Percentiles rank a stretch among this genome's conserved stretches.
Conservation (phyloP, 1,140 invertebrate genomes). For the Chelonus insularis region DNA sequence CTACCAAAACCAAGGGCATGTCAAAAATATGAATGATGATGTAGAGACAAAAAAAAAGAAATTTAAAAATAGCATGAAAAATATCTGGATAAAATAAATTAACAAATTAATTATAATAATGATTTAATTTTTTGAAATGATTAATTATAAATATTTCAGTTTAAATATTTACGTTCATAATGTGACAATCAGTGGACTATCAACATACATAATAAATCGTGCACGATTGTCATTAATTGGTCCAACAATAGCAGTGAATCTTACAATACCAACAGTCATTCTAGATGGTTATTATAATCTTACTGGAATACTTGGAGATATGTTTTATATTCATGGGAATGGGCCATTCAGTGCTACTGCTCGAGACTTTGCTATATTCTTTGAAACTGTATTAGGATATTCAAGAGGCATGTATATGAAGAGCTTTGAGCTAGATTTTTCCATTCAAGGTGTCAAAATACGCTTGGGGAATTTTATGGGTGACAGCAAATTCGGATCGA, state of each 20-base stretch:
- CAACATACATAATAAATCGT: slow-evolving; percentile 48
- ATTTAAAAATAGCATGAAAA: no score
- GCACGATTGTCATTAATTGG: slow-evolving; percentile 51
- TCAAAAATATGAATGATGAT: no score
- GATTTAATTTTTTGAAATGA: not conserved
- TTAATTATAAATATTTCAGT: slow-evolving; percentile 32
- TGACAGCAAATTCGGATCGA: slow-evolving; percentile 37
- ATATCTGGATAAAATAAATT: not conserved
- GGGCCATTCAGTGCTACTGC: slow-evolving; percentile 44
- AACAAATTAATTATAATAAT: not conserved
- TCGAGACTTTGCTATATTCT: slow-evolving; percentile 44
- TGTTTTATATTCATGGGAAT: slow-evolving; percentile 39
- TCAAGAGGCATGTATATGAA: slow-evolving; percentile 52
- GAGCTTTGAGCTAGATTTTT: slow-evolving; percentile 52
- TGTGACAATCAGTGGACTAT: slow-evolving; percentile 40
- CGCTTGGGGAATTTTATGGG: slow-evolving; percentile 49
- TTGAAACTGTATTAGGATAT: slow-evolving; percentile 50
- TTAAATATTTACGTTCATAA: slow-evolving; percentile 41
- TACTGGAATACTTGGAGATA: slow-evolving; percentile 44
- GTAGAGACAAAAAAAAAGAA: no score
- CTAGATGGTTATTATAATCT: slow-evolving; percentile 48
- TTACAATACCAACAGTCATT: slow-evolving; percentile 45
- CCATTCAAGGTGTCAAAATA: slow-evolving; percentile 40
- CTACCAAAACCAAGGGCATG: no score
- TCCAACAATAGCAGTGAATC: slow-evolving; percentile 47